phyloP scores from a whole-genome alignment of 2,113 vertebrate species.

The Cisticola juncidis region DNA sequence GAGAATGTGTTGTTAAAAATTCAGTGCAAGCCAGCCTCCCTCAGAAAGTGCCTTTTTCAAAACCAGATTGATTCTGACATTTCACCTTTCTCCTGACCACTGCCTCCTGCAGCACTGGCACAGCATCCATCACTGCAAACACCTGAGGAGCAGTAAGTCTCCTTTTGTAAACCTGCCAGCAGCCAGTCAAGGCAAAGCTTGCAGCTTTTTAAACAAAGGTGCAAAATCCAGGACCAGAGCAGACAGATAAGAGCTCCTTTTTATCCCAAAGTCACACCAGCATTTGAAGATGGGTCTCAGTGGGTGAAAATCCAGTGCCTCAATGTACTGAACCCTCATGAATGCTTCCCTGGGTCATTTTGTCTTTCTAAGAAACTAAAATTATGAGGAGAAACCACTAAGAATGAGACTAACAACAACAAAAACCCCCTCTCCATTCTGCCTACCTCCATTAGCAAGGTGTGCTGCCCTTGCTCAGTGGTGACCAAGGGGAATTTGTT shows the following conservation, averaged over 20 bases:
- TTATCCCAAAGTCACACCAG: background rate
- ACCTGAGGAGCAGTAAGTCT: background rate
- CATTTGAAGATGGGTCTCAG: background rate
- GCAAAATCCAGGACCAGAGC: background rate
- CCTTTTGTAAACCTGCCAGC: background rate
- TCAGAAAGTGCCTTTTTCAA: background rate
- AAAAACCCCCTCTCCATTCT: background rate
- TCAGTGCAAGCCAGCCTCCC: background rate
- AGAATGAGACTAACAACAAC: background rate
- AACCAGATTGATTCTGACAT: background rate
- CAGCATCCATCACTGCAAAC: background rate
- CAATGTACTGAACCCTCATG: background rate
- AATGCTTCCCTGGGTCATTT: background rate
- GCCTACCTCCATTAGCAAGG: background rate
- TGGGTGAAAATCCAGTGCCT: background rate
- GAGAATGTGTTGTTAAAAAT: background rate
- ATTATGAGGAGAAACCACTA: background rate
- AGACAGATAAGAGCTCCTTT: background rate
- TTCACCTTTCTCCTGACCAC: background rate
- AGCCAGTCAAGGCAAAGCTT: background rate
- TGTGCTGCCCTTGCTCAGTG: background rate
- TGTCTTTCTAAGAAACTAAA: background rate
- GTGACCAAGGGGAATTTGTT: background rate
- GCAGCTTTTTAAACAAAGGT: background rate
- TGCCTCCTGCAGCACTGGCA: background rate